Base-by-base conservation (phyloP, 2,797 vertebrate species). In the Tapera naevia region DNA sequence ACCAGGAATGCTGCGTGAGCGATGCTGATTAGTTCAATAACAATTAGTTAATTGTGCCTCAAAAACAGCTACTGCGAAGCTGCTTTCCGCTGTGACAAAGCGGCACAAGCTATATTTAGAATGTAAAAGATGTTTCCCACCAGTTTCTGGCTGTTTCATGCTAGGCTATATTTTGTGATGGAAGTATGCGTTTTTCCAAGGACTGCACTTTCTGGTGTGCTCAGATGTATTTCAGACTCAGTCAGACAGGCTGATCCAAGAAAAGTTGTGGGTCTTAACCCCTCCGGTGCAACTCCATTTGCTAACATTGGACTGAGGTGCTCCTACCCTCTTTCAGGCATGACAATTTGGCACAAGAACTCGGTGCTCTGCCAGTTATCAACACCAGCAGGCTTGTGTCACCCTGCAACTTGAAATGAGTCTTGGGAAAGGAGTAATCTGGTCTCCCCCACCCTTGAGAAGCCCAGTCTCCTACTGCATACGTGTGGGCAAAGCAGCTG, bases 41-140 rank as follows among this genome's bases (percentile, higher is more conserved):
- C 92, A 95, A 96, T 95, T 95, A 96, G 80, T 94, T 95, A 96
- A 87, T 89, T 95, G 88, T 94, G 93, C 88, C 91, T 90, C 89
- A 90, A 67, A 95, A 89, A 7, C 80, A 80, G 93, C 78, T 21
- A 95, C 95, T 71, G 72, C 0, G 2, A 96, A 89, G 86, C 86
- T 76, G 94, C 93, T 86, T 88, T 94, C 91, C 6, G 15, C 93
- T 91, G 93, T 76, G 94, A 94, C 88, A 93, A 89, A 91, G 91
- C 78, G 21, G 83, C 81, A 50, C 78, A 10, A 67, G 88, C 88
- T 96, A 94, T 89, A 91, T 95, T 95, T 95, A 94, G 88, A 89
- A 78, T 4, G 46, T 74, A 74, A 95, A 91, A 91, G 81, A 93
- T 10, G 7, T 41, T 91, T 87, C 91, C 88, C 84, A 96, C 84